These are phyloP conservation scores for Paracentrotus lividus DNA, from an alignment of 53 echinoderm and acorn worm genomes.

Conservation along the genomic window DNA sequence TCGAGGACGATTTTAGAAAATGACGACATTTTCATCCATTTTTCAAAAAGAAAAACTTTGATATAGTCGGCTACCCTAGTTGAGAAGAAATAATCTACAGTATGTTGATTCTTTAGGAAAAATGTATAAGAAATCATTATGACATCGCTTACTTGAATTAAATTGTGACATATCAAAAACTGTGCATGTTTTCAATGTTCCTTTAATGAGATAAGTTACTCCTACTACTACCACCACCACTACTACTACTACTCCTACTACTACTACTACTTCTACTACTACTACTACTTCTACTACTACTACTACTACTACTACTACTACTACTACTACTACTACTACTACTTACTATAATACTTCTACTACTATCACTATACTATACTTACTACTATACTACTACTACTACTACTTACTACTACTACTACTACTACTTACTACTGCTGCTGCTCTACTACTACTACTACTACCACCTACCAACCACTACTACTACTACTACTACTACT, in stretches of 20 bases:
- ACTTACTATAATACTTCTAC: not conserved
- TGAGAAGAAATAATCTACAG: no score
- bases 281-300: constrained; percentile 56
- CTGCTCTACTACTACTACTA: constrained; percentile 27
- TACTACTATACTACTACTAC: constrained; percentile 24
- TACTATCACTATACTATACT: constrained; percentile 1
- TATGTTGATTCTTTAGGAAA: no score
- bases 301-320: constrained; percentile 61
- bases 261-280: constrained; percentile 54
- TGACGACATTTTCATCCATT: no score
- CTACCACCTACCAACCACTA: constrained; percentile 21
- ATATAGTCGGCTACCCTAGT: no score
- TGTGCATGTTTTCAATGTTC: no score
- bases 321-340: constrained; percentile 45
- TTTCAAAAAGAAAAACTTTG: no score
- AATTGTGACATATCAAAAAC: no score
- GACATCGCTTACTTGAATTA: no score
- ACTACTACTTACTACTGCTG: constrained; percentile 56
- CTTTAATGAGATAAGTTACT: no score
- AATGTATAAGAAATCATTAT: no score
- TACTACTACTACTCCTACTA: constrained; percentile 58
- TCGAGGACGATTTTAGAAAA: no score
- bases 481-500: constrained; percentile 25
- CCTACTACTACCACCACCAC: not conserved
- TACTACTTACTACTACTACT: constrained; percentile 54